phyloP scores from a whole-genome alignment of 1,140 invertebrate species.

The Pseudomyrmex sp. region DNA sequence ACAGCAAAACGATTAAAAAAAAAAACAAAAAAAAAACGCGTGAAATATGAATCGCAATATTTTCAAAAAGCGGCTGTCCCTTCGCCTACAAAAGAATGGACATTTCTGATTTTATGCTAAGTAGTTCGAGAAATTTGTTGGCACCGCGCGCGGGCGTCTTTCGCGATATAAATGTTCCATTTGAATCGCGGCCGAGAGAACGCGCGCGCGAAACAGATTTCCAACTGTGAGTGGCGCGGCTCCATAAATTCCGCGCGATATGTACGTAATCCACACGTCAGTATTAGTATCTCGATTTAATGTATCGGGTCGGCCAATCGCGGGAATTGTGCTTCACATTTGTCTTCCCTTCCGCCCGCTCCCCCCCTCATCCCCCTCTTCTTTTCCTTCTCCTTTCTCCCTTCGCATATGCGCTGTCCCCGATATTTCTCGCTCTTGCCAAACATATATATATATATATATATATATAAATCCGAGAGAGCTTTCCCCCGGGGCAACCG shows the following conservation, averaged over 20 bases:
- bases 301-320: slow-evolving; percentile 28
- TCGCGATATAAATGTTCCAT: slow-evolving; percentile 17
- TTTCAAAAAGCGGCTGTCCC: too few relatives aligned
- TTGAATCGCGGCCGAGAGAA: slow-evolving; percentile 4
- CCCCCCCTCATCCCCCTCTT: neutral
- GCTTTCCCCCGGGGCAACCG: neutral
- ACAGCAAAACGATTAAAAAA: too few relatives aligned
- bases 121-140: slow-evolving; percentile 13
- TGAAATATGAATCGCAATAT: neutral
- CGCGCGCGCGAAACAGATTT: neutral
- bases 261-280: slow-evolving; percentile 39
- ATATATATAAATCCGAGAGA: slow-evolving; percentile 5
- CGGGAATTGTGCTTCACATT: slow-evolving; percentile 12
- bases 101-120: neutral
- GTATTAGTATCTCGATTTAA: slow-evolving; percentile 41
- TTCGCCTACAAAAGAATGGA: neutral
- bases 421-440: neutral
- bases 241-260: slow-evolving; percentile 23
- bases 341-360: neutral
- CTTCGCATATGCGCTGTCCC: neutral
- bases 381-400: slow-evolving; percentile 28
- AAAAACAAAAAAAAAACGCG: neutral
- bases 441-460: too few relatives aligned
- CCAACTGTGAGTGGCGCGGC: neutral
- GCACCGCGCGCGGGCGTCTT: neutral